Evolutionary conservation across 2,113 vertebrate genomes (phyloP).

Genomic region (Rhizomys pruinosus): DNA sequence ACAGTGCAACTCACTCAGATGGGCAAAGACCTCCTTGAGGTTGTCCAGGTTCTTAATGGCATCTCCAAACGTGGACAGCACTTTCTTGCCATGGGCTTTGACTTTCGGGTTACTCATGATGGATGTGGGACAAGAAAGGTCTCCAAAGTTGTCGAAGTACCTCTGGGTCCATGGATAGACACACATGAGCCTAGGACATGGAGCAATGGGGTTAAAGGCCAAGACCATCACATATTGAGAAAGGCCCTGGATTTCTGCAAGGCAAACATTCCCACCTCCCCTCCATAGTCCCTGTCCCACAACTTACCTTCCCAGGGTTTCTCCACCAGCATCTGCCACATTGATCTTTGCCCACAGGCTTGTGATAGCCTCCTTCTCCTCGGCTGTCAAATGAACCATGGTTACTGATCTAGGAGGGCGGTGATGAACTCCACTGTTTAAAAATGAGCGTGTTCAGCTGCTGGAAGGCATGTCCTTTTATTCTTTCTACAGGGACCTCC

Average conservation of each 20-base stretch:
- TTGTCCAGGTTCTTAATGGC: slow-evolving; percentile 89
- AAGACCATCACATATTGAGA: neutral
- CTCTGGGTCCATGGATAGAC: slow-evolving; percentile 91
- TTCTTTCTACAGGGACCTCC: neutral
- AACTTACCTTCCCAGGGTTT: slow-evolving; percentile 78
- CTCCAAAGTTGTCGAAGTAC: slow-evolving; percentile 85
- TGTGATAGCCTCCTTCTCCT: slow-evolving; percentile 80
- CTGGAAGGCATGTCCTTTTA: neutral
- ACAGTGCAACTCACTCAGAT: slow-evolving; percentile 90
- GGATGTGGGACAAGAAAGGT: slow-evolving; percentile 86
- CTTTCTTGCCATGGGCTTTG: slow-evolving; percentile 85
- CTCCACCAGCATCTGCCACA: neutral
- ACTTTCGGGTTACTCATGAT: slow-evolving; percentile 84
- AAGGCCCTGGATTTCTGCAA: neutral
- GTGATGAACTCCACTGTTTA: neutral
- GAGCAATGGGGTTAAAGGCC: accelerated
- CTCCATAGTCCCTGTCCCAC: accelerated
- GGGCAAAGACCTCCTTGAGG: slow-evolving; percentile 87
- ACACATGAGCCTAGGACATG: slow-evolving; percentile 83
- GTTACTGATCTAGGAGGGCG: neutral
- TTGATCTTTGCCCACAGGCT: slow-evolving; percentile 75
- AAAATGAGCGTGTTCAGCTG: neutral
- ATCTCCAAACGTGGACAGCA: slow-evolving; percentile 87
- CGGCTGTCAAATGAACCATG: slow-evolving; percentile 47
- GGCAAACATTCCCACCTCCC: accelerated